Evolutionary conservation across 2,888 invertebrate genomes (phyloP), one percentile per base, ranked within the genome.

Genomic region (Crioceris asparagi): DNA sequence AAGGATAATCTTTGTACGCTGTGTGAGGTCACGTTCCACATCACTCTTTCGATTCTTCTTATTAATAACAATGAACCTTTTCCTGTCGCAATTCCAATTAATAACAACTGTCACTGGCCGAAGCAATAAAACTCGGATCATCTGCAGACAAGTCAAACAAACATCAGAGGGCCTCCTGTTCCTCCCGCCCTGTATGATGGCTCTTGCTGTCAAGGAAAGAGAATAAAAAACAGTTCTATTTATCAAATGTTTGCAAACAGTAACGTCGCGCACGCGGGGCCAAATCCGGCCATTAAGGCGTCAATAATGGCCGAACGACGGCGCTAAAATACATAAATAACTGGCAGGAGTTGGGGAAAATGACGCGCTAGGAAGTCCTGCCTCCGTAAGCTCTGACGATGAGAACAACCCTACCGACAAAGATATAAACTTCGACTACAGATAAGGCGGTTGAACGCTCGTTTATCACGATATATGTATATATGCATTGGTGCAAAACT

Each of bases 231-330:
- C 46, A 45, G 50, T 52, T 53, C 59, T 59, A 61, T 62, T 61
- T 61, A 61, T 62, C 62, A 58, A 57, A 57, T 62, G 62, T 64
- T 63, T 64, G 62, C 62, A 63, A 64, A 64, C 62, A 62, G 57
- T 52, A 51, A 59, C 60, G 59, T 53, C 55, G 55, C 52, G 57
- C 60, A 56, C 56, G 60, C 58, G 57, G 54, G 58, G 59, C 61
- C 61, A 63, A 64, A 62, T 62, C 62, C 61, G 58, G 59, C 62
- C 62, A 64, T 64, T 64, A 62, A 60, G 62, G 63, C 62, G 60
- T 62, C 61, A 59, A 61, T 62, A 62, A 62, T 62, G 60, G 60
- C 57, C 57, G 56, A 57, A 60, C 59, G 60, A 60, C 62, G 61
- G 57, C 62, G 62, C 51, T 61, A 57, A 62, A 63, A 62, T 60